phyloP scores from a whole-genome alignment of 2,797 vertebrate species.

The Brotogeris chrysoptera region DNA sequence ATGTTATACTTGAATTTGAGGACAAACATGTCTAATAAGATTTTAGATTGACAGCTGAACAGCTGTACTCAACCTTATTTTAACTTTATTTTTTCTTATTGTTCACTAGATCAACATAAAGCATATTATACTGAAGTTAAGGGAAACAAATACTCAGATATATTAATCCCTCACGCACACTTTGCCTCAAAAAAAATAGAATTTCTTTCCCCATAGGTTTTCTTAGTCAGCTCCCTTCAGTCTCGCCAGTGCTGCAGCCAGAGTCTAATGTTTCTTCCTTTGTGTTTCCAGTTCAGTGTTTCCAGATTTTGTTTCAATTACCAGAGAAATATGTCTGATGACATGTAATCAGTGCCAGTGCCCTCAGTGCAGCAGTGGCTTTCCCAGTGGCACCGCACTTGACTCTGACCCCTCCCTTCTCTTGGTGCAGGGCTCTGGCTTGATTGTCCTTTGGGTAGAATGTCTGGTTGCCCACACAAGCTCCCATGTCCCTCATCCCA shows the following conservation, averaged over 20 bases:
- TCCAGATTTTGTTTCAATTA: neutral
- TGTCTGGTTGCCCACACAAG: fast-evolving
- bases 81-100: slow-evolving; percentile 58
- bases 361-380: neutral
- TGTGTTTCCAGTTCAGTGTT: neutral
- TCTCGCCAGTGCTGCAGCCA: neutral
- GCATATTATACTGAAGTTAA: neutral
- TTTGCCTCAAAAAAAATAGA: neutral
- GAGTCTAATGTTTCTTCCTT: slow-evolving; percentile 1
- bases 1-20: slow-evolving; percentile 28
- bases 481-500: neutral
- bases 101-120: slow-evolving; percentile 46
- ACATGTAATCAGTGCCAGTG: neutral
- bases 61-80: slow-evolving; percentile 40
- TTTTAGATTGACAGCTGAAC: slow-evolving; percentile 44
- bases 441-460: neutral
- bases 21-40: slow-evolving; percentile 23
- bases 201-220: neutral
- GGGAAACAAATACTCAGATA: slow-evolving; percentile 16
- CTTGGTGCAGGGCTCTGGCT: neutral
- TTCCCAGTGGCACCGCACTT: neutral
- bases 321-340: neutral
- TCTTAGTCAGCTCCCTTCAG: slow-evolving; percentile 3
- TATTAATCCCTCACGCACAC: slow-evolving; percentile 31
- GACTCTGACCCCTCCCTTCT: neutral